phyloP scores from a whole-genome alignment of 2,113 vertebrate species.

The Thalassoma bifasciatum region DNA sequence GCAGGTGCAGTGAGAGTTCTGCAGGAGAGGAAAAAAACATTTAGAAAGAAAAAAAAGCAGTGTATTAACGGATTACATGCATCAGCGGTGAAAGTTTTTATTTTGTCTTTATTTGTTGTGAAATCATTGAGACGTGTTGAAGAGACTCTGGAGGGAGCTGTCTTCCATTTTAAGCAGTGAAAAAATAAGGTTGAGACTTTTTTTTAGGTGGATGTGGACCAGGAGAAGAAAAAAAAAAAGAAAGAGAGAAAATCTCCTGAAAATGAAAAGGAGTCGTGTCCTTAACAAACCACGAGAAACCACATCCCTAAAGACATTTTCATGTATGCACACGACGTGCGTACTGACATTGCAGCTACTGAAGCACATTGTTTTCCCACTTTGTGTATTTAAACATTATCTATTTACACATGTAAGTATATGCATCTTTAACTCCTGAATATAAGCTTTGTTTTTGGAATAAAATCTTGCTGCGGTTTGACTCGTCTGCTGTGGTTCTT shows the following conservation, averaged over 20 bases:
- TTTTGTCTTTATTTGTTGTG: slow-evolving; percentile 1
- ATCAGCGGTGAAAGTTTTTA: slow-evolving; percentile 19
- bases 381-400: slow-evolving; percentile 73
- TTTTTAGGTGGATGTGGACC: slow-evolving; percentile 20
- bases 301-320: slow-evolving; percentile 39
- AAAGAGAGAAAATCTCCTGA: neutral
- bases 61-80: slow-evolving; percentile 34
- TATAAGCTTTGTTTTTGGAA: slow-evolving; percentile 72
- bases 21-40: slow-evolving; percentile 12
- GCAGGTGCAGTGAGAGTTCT: slow-evolving; percentile 5
- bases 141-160: slow-evolving; percentile 12
- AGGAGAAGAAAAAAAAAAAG: neutral
- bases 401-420: slow-evolving; percentile 77
- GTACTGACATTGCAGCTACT: slow-evolving; percentile 49
- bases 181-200: slow-evolving; percentile 7
- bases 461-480: slow-evolving; percentile 71
- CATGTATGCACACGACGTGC: slow-evolving; percentile 44
- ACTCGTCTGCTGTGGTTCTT: neutral
- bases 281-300: slow-evolving; percentile 19
- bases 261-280: neutral
- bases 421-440: slow-evolving; percentile 73
- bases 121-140: slow-evolving; percentile 7
- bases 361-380: slow-evolving; percentile 67
- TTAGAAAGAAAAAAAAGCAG: slow-evolving; percentile 22
- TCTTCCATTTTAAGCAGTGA: slow-evolving; percentile 65